phyloP scores from a whole-genome alignment of 2,113 vertebrate genomes.

The Gymnogyps californianus region DNA sequence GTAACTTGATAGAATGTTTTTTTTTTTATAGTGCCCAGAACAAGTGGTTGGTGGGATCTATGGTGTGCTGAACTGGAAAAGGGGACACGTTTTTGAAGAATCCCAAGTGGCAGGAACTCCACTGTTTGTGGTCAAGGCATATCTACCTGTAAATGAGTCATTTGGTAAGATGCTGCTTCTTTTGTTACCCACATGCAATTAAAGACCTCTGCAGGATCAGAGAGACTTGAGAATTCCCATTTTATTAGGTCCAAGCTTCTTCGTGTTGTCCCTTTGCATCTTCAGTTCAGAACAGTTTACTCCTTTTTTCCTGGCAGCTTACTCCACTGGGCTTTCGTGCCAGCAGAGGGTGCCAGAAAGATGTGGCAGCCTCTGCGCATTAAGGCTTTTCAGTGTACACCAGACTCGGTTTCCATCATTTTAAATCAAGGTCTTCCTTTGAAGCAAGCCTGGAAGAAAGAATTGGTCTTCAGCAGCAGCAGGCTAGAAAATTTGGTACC shows the following conservation, averaged over 20 bases:
- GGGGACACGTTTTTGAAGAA: constrained; percentile 65
- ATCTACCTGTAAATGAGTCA: constrained; percentile 69
- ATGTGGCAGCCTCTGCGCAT: not conserved
- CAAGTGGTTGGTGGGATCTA: constrained; percentile 66
- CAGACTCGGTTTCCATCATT: not conserved
- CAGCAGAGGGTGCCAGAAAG: not conserved
- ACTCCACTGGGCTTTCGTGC: not conserved
- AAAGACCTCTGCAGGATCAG: not conserved
- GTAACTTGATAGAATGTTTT: not conserved
- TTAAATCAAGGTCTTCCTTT: not conserved
- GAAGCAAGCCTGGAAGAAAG: not conserved
- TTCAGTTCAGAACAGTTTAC: not conserved
- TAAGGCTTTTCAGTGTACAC: not conserved
- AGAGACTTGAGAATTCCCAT: not conserved
- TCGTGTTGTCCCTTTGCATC: not conserved
- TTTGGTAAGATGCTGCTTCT: constrained; percentile 37
- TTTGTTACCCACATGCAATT: not conserved
- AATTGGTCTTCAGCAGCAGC: not conserved
- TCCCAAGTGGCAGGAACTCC: constrained; percentile 64
- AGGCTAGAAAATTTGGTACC: not conserved
- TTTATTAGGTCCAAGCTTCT: not conserved
- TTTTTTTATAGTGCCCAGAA: constrained; percentile 48
- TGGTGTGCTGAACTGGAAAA: constrained; percentile 68
- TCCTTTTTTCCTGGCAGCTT: not conserved
- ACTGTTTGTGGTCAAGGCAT: constrained; percentile 60